Conservation (phyloP, 2,113 vertebrate genomes). For the Macrotus californicus region DNA sequence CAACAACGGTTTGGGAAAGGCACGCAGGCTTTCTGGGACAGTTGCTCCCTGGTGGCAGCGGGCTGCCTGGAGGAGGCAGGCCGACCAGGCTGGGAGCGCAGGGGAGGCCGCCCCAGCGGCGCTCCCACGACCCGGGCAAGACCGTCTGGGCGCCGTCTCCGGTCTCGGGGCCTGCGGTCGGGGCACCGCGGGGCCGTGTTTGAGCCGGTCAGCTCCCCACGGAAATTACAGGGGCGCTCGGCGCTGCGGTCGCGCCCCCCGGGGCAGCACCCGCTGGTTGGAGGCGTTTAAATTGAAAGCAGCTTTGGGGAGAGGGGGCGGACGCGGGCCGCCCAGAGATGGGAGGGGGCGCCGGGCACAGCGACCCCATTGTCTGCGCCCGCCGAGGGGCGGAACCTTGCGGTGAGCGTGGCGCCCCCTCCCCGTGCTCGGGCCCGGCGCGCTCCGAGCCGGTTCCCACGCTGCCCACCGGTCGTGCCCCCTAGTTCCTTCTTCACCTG, state of each 20-base stretch:
- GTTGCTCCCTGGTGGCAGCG: neutral
- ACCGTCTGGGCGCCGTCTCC: conserved; percentile 72
- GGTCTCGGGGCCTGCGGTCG: conserved; percentile 71
- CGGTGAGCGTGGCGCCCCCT: conserved; percentile 54
- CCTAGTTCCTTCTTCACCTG: neutral
- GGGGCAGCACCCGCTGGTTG: conserved; percentile 70
- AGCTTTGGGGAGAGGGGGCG: conserved; percentile 70
- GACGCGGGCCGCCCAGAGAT: conserved; percentile 2
- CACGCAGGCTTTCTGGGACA: neutral
- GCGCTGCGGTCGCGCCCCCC: conserved; percentile 72
- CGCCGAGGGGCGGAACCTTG: conserved; percentile 43
- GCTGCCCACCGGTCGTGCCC: neutral
- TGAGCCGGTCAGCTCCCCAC: conserved; percentile 74
- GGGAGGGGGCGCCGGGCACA: conserved; percentile 61
- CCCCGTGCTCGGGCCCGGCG: neutral
- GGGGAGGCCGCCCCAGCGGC: conserved; percentile 43
- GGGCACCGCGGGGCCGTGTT: conserved; percentile 71
- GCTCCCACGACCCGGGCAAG: conserved; percentile 71
- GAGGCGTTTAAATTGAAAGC: conserved; percentile 78
- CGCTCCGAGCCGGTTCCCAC: conserved; percentile 40
- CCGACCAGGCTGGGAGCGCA: neutral
- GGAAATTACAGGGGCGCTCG: conserved; percentile 76
- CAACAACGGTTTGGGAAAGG: neutral
- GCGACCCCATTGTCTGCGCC: conserved; percentile 69
- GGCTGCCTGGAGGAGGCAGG: conserved; percentile 61